Base-by-base conservation (phyloP, 1,140 invertebrate genomes). In the Campoletis sonorensis region DNA sequence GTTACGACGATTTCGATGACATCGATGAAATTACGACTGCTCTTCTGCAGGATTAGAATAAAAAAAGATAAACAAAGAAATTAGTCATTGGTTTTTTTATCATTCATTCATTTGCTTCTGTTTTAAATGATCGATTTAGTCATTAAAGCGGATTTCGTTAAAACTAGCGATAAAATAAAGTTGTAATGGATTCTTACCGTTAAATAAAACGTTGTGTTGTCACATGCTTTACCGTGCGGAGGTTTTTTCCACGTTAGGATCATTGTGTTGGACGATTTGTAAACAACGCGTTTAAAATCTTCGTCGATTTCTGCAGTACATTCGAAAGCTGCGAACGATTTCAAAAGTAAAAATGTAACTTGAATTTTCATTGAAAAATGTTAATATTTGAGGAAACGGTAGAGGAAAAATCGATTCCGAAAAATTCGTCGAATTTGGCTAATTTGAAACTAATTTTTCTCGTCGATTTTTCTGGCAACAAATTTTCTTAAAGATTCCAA, bases 1-100 rank as follows among this genome's bases (percentile, higher is more conserved):
- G 67, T 86, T 23, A 87, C 82, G 30, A 83, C 72, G 30, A 90
- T 86, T 67, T 80, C 81, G 45, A 91, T 86, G 10, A 88, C 87
- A 37, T 89, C 86, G 15, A 85, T 61, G 68, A 84, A 86, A 72
- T 88, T 86, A 37, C 80, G 68, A 45, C 85, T 84, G 23, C 81
- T 83, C 78, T 85, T 80, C 86, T 88, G 51, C 15, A 81, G 78
- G 30, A 79, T 79, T 68, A 80, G 18, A n/a, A n/a, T n/a, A n/a
- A n/a, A n/a, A n/a, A n/a, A 83, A 82, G 21, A 58, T n/a, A n/a
- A 58, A 5, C 21, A n/a, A n/a, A 58, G 21, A n/a, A 4, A 1
- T 58, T 5, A 21, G 0, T 58, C 13, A 45, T 4, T 45, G 11
- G 13, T 8, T 13, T 11, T 13, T 45, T 45, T 11, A 45, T 45